phyloP scores from a whole-genome alignment of 2,113 vertebrate species.

The sheep (Ovis aries) region DNA sequence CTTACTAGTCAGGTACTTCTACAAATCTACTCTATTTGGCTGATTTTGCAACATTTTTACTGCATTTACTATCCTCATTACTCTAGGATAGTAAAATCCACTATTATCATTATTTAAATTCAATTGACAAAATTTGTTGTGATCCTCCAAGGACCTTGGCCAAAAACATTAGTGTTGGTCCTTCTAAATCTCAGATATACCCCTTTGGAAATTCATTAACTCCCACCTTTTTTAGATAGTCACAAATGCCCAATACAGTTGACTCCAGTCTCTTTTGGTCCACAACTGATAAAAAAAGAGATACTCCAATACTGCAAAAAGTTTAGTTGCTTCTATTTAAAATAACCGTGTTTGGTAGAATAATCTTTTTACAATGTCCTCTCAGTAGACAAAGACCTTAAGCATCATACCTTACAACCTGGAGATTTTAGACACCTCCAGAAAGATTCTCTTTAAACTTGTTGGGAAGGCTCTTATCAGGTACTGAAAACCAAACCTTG shows the following conservation, averaged over 20 bases:
- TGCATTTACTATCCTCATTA: background rate
- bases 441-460: background rate
- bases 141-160: background rate
- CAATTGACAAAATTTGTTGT: background rate
- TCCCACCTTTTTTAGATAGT: background rate
- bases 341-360: background rate
- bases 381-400: background rate
- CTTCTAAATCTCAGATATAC: background rate
- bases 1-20: background rate
- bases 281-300: background rate
- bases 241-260: background rate
- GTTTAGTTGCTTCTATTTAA: background rate
- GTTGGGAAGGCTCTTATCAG: background rate
- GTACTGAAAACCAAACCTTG: background rate
- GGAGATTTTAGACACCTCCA: background rate
- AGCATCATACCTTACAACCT: background rate
- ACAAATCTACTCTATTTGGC: background rate
- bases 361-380: background rate
- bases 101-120: background rate
- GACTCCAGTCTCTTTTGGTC: background rate
- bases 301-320: background rate
- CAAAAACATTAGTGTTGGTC: background rate
- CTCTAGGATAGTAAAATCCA: background rate
- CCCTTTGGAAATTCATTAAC: background rate
- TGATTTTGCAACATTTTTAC: background rate